Conservation (phyloP, 1,140 invertebrate genomes). For the Drosophila tani region DNA sequence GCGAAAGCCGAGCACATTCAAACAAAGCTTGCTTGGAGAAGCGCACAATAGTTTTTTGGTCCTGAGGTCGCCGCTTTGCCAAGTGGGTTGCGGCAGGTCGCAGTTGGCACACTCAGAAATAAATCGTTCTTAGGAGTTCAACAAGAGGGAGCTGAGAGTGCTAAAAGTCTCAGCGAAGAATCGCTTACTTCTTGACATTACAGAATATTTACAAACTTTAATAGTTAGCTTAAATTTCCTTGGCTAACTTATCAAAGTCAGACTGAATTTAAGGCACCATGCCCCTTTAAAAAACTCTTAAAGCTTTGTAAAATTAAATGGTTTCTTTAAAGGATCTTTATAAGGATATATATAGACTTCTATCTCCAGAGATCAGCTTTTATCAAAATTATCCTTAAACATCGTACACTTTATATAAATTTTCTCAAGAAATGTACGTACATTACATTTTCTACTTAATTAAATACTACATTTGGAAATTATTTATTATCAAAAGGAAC, state of each 20-base stretch:
- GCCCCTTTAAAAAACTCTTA: neutral
- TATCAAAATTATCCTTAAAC: neutral
- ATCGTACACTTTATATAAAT: no score
- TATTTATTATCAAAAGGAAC: no score
- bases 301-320: neutral
- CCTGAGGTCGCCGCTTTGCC: conserved; percentile 53
- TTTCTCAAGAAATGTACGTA: neutral
- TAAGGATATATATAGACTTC: no score
- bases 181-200: neutral
- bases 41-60: conserved; percentile 70
- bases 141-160: conserved; percentile 3
- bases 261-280: neutral
- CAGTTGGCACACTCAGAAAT: conserved; percentile 35
- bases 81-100: conserved; percentile 35
- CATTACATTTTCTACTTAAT: neutral
- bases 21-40: conserved; percentile 67
- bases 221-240: neutral
- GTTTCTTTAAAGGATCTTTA: no score
- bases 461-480: no score
- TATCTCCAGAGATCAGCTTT: no score
- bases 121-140: conserved; percentile 23
- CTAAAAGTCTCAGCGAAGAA: conserved; percentile 10
- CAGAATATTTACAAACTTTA: neutral
- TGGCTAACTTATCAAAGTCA: neutral
- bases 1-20: conserved; percentile 54